Evolutionary conservation across 2,797 vertebrate genomes (phyloP), one percentile per base, ranked within the genome.

Genomic region (Allenopithecus nigroviridis): DNA sequence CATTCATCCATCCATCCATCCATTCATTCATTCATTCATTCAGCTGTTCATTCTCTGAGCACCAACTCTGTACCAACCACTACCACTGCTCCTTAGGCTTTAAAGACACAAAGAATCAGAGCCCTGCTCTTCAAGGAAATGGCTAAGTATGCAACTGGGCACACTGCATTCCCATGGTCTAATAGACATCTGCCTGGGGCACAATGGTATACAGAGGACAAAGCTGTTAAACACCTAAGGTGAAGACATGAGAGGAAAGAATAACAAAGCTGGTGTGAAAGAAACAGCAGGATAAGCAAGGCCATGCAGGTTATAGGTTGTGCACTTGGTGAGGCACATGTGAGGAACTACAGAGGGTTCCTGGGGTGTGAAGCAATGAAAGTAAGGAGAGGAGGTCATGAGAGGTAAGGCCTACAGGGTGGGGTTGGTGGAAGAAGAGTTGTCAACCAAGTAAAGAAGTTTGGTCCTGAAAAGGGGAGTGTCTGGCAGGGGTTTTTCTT

Each of bases 171-270:
- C 43, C 5, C 36, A 84, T 1, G 26, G 22, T 39, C 48, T 30
- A 24, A n/a, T 10, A 14, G 48, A 53, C 36, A 30, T 19, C 72
- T 12, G 43, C 26, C 30, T 48, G 26, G 17, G 30, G 8, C 12
- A 0, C 3, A 0, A 16, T 3, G 16, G 59, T 50, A 8, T 26
- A 6, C 85, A 30, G 26, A 61, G 41, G 41, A 70, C 0, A 1
- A 43, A 74, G 59, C 8, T 39, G 2, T 12, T 24, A 30, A 13
- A 41, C 14, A 48, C 39, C 74, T 17, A 13, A 78, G 33, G 26
- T 19, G 2, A 79, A 55, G 7, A 11, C 33, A 10, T 8, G 22
- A 10, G 5, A 84, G n/a, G 39, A 70, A 64, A 41, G 2, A 39
- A 70, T 26, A 17, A 19, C 28, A 8, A 81, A 75, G 30, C 50